phyloP scores from a whole-genome alignment of 2,888 invertebrate genomes.

The Drosophila mulleri region DNA sequence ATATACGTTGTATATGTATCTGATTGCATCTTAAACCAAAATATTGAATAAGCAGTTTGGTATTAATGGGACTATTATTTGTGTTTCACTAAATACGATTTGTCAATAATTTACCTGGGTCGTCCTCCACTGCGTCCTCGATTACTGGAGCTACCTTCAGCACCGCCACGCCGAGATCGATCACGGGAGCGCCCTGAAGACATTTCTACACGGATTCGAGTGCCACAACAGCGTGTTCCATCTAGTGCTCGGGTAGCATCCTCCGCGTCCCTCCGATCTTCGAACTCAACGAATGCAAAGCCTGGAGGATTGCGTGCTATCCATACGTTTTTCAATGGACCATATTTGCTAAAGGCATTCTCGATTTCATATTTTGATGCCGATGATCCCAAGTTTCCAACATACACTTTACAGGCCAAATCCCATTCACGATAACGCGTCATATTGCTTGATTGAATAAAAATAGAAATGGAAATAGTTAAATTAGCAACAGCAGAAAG shows the following conservation, averaged over 20 bases:
- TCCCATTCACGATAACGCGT: conserved; percentile 90
- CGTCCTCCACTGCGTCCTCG: conserved; percentile 87
- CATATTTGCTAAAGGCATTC: conserved; percentile 93
- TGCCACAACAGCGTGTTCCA: conserved; percentile 94
- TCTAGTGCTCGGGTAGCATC: conserved; percentile 93
- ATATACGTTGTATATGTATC: background rate
- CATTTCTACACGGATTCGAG: conserved; percentile 97
- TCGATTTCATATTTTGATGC: conserved; percentile 95
- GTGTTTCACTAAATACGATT: background rate
- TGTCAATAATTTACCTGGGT: background rate
- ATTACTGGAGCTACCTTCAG: conserved; percentile 75
- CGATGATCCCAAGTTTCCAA: conserved; percentile 94
- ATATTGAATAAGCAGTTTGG: background rate
- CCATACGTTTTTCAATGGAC: conserved; percentile 94
- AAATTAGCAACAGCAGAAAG: background rate
- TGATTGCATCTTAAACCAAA: background rate
- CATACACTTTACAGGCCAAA: conserved; percentile 94
- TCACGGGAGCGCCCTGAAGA: conserved; percentile 93
- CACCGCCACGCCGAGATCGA: conserved; percentile 87
- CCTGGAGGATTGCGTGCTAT: conserved; percentile 96
- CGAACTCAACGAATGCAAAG: conserved; percentile 94
- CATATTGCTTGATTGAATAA: conserved; percentile 61
- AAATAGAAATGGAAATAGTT: background rate
- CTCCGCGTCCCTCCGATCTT: conserved; percentile 93
- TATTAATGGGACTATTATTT: background rate